Percentiles rank a stretch among this genome's conserved stretches.
phyloP scores from a whole-genome alignment of 2,888 invertebrate genomes.

The Tribolium freemani region DNA sequence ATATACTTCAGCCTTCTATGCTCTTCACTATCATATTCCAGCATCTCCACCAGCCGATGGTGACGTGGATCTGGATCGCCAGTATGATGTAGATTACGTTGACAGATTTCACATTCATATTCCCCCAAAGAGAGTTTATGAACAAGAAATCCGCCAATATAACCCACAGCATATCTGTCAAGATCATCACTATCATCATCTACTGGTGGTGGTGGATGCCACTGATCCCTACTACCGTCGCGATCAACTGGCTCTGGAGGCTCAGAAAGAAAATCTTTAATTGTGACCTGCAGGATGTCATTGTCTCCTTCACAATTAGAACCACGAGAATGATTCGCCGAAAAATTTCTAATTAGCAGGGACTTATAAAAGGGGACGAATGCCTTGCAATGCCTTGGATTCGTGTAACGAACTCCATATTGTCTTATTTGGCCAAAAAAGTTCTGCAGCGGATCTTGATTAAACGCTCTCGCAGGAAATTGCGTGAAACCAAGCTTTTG shows the following conservation, averaged over 20 bases:
- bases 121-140: not conserved
- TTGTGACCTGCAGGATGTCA: not conserved
- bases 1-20: not conserved
- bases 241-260: not conserved
- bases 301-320: not conserved
- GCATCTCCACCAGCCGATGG: not conserved
- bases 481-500: too few relatives aligned
- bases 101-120: not conserved
- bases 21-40: not conserved
- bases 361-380: constrained; percentile 6
- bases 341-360: not conserved
- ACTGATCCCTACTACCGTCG: not conserved
- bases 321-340: not conserved
- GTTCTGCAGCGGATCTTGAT: constrained; percentile 1
- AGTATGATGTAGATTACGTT: not conserved
- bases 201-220: not conserved
- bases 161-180: not conserved
- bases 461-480: not conserved
- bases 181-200: not conserved
- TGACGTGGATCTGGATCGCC: not conserved
- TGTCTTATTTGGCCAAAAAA: not conserved
- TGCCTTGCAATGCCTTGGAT: not conserved
- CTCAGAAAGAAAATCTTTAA: not conserved
- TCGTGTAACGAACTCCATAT: not conserved
- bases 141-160: not conserved